Evolutionary conservation across 2,888 invertebrate species (phyloP).

Genomic region (Zhuqinia jingwanae): DNA sequence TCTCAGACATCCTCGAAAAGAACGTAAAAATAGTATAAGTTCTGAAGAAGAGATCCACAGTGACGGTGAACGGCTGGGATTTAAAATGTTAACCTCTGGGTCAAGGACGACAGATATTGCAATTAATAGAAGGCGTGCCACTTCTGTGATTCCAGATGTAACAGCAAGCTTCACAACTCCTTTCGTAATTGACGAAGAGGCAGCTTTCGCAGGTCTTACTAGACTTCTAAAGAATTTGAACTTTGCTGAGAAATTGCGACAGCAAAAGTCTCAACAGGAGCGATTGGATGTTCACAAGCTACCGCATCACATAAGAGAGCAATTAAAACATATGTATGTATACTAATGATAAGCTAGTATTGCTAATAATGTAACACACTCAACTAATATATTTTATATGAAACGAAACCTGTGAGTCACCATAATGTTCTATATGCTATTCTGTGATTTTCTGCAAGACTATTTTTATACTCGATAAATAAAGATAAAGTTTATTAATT

Average conservation of each 20-base stretch:
- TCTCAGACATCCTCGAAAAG: not conserved
- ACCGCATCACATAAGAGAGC: constrained; percentile 68
- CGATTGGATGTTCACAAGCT: constrained; percentile 72
- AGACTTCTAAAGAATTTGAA: constrained; percentile 58
- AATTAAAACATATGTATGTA: constrained; percentile 75
- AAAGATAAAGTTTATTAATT: too few relatives aligned
- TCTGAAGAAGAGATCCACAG: not conserved
- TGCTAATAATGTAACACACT: not conserved
- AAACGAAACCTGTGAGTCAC: too few relatives aligned
- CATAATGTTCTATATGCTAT: too few relatives aligned
- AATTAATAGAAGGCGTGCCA: constrained; percentile 33
- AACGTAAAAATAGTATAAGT: not conserved
- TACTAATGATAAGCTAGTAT: constrained; percentile 55
- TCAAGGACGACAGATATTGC: constrained; percentile 50
- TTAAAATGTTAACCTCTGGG: constrained; percentile 52
- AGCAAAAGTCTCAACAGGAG: constrained; percentile 65
- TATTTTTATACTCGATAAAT: not conserved
- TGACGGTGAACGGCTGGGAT: constrained; percentile 46
- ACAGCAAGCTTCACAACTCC: not conserved
- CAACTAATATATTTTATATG: not conserved
- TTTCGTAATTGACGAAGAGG: constrained; percentile 38
- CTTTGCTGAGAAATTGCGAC: constrained; percentile 54
- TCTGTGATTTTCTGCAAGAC: not conserved
- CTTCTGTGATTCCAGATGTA: constrained; percentile 25
- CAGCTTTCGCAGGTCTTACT: constrained; percentile 42